phyloP scores from a whole-genome alignment of 2,888 invertebrate species.

The Rutpela maculata region DNA sequence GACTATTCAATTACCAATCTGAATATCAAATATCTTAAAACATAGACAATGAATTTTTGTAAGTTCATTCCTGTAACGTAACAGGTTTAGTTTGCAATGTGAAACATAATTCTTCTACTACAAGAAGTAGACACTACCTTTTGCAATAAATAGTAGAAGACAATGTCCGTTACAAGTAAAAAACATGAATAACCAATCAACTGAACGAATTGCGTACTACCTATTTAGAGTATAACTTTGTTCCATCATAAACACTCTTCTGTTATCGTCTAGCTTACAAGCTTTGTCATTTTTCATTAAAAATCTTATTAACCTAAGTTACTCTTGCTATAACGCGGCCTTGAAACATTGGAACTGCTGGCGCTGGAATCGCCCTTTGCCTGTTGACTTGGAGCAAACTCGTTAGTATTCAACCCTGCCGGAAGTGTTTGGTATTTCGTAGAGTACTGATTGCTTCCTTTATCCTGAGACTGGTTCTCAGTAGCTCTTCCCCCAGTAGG shows the following conservation, averaged over 20 bases:
- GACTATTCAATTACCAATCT: too few species aligned
- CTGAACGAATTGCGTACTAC: not conserved
- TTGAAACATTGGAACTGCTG: constrained; percentile 28
- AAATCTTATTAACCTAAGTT: not conserved
- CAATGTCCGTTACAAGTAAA: not conserved
- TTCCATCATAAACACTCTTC: not conserved
- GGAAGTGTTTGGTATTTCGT: constrained; percentile 48
- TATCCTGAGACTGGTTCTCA: constrained; percentile 17
- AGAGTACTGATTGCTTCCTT: constrained; percentile 44
- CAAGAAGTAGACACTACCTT: too few species aligned
- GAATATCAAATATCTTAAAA: too few species aligned
- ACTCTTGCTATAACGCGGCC: not conserved
- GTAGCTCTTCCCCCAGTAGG: not conserved
- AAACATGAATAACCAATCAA: not conserved
- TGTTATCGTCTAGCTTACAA: constrained; percentile 32
- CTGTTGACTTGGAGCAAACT: constrained; percentile 61
- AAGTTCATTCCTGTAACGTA: too few species aligned
- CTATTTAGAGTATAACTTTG: not conserved
- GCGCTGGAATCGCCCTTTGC: constrained; percentile 53
- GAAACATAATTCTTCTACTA: too few species aligned
- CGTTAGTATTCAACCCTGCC: constrained; percentile 49
- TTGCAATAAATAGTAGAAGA: too few species aligned
- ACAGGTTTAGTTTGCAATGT: too few species aligned
- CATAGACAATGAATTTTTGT: too few species aligned
- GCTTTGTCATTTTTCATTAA: constrained; percentile 11